phyloP scores from a whole-genome alignment of 2,888 invertebrate species.

The Patella caerulea region DNA sequence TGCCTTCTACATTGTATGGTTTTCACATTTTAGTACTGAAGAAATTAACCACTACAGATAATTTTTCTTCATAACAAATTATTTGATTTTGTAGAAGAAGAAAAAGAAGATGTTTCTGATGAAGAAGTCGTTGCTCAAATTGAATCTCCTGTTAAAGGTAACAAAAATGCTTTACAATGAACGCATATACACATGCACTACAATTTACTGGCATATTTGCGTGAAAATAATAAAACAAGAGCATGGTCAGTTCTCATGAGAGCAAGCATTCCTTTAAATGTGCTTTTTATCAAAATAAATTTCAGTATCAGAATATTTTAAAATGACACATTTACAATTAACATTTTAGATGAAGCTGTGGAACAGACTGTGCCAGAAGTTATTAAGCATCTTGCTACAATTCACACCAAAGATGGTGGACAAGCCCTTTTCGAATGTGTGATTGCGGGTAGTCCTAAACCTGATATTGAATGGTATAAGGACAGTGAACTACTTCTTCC shows the following conservation, averaged over 20 bases:
- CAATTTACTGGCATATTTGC: too few relatives aligned
- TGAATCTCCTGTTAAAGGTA: too few relatives aligned
- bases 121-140: constrained; percentile 42
- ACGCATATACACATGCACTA: too few relatives aligned
- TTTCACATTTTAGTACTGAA: too few relatives aligned
- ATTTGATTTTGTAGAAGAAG: constrained; percentile 51
- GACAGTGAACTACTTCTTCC: constrained; percentile 78
- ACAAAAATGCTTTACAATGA: too few relatives aligned
- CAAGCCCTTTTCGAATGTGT: constrained; percentile 63
- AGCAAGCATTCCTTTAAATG: too few relatives aligned
- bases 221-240: too few relatives aligned
- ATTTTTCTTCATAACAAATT: not conserved
- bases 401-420: constrained; percentile 60
- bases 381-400: constrained; percentile 47
- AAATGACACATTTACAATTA: too few relatives aligned
- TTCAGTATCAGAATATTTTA: too few relatives aligned
- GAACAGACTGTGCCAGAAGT: constrained; percentile 56
- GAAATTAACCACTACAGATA: not conserved
- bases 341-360: constrained; percentile 42
- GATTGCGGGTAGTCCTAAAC: constrained; percentile 69
- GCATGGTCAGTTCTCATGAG: too few relatives aligned
- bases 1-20: too few relatives aligned
- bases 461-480: constrained; percentile 84
- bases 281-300: too few relatives aligned
- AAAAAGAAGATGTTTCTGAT: constrained; percentile 60